Base-by-base conservation (phyloP, 1,140 invertebrate genomes). In the Magallana angulata region DNA sequence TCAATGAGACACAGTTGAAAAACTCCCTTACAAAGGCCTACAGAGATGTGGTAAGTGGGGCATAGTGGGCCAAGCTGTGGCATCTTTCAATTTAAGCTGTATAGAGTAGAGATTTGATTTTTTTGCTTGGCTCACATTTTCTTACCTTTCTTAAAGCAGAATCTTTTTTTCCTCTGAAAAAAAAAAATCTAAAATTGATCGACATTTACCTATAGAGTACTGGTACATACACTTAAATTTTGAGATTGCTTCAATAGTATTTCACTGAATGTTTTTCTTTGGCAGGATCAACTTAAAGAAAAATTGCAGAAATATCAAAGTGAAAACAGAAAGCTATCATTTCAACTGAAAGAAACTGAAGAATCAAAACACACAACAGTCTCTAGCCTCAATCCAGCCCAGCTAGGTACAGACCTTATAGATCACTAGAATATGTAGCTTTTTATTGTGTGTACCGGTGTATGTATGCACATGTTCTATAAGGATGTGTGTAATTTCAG, bases 301-400 rank as follows among this genome's bases (percentile, higher is more conserved):
- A 88, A 93, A 82, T 58, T 94, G 68, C 91, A 93, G 76, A 92
- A 93, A 56, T 92, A 91, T 56, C 85, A 92, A 8, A 90, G 85
- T 82, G 93, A 94, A 85, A 94, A 94, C 76, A 90, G 91, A 24
- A 86, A 89, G 16, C 84, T 94, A 18, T 91, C 91, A 81, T 88
- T 90, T 57, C 93, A 92, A 85, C 56, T 93, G 36, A 88, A 92
- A 58, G 80, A 84, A 57, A 82, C 84, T 4, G 84, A 91, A 64
- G 87, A 89, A 18, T 85, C 85, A 18, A 64, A 60, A 0, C 80
- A 82, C 1, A 68, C 82, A 3, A 59, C 64, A 57, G 83, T 84
- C n/a, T 88, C 89, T 0, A 58, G 68, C 56, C 85, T 92, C 7
- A 91, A 91, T 87, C 90, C 90, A 57, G 86, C 90, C 84, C 90